Evolutionary conservation across 2,888 invertebrate species (phyloP).

Genomic region (Xestia xanthographa): DNA sequence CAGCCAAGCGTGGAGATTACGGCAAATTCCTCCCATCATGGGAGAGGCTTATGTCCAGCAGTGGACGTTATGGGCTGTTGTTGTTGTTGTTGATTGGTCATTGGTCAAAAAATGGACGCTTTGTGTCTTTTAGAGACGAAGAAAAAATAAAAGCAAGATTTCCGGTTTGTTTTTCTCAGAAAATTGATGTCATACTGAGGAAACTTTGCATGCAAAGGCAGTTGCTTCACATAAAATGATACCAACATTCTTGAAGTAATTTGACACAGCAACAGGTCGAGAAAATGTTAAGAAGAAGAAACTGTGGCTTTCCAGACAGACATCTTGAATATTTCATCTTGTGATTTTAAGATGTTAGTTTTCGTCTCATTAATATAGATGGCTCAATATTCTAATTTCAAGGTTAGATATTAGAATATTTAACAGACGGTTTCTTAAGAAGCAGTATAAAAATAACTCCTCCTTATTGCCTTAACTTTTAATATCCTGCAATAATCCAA

Average conservation of each 20-base stretch:
- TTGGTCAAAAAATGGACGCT: conserved; percentile 22
- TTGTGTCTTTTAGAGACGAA: not conserved
- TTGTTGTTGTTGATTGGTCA: conserved; percentile 30
- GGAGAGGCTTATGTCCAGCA: too few relatives aligned
- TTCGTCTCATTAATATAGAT: conserved; percentile 52
- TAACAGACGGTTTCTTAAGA: conserved; percentile 3
- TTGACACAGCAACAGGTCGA: not conserved
- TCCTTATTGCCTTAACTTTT: conserved; percentile 11
- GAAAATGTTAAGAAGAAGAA: conserved; percentile 22
- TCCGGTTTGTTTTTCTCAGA: not conserved
- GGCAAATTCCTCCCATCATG: too few relatives aligned
- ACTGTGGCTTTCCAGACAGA: conserved; percentile 19
- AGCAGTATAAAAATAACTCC: conserved; percentile 16
- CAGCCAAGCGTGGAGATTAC: too few relatives aligned
- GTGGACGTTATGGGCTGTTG: too few relatives aligned
- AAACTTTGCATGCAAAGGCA: not conserved
- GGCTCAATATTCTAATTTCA: conserved; percentile 42
- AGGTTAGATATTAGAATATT: conserved; percentile 48
- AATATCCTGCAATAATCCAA: conserved; percentile 30
- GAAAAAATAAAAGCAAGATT: not conserved
- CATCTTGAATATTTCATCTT: conserved; percentile 39
- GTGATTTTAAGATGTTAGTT: conserved; percentile 47
- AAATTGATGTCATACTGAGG: not conserved
- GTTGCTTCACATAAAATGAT: conserved; percentile 4
- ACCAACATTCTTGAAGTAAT: conserved; percentile 1